phyloP scores from a whole-genome alignment of 2,888 invertebrate species.

The Phania funesta region DNA sequence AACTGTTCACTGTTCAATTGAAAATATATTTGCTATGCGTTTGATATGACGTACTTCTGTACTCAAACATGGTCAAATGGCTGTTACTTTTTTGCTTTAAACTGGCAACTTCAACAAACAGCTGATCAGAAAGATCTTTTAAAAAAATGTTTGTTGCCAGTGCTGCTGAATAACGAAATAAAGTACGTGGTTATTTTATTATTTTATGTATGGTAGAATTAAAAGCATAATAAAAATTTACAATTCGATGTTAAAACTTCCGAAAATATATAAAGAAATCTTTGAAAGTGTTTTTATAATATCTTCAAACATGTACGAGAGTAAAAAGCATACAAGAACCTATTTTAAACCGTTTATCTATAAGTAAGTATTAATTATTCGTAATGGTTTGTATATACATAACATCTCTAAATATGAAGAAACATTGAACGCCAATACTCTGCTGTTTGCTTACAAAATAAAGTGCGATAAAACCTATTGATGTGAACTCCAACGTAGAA shows the following conservation, averaged over 20 bases:
- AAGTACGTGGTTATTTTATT: background rate
- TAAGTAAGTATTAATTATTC: conserved; percentile 5
- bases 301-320: background rate
- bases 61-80: no score
- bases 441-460: no score
- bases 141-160: background rate
- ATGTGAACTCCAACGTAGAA: no score
- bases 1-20: no score
- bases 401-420: conserved; percentile 16
- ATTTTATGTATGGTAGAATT: background rate
- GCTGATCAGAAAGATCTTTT: background rate
- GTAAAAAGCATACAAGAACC: background rate
- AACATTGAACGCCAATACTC: background rate
- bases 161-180: background rate
- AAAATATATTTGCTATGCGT: no score
- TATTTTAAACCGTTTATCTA: conserved; percentile 4
- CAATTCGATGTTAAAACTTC: background rate
- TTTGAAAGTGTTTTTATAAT: background rate
- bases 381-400: background rate
- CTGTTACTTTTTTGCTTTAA: background rate
- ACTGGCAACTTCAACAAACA: background rate
- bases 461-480: no score
- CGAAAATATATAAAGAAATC: background rate
- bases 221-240: background rate
- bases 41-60: no score